phyloP scores from a whole-genome alignment of 2,113 vertebrate genomes.

The Tonatia bakeri region DNA sequence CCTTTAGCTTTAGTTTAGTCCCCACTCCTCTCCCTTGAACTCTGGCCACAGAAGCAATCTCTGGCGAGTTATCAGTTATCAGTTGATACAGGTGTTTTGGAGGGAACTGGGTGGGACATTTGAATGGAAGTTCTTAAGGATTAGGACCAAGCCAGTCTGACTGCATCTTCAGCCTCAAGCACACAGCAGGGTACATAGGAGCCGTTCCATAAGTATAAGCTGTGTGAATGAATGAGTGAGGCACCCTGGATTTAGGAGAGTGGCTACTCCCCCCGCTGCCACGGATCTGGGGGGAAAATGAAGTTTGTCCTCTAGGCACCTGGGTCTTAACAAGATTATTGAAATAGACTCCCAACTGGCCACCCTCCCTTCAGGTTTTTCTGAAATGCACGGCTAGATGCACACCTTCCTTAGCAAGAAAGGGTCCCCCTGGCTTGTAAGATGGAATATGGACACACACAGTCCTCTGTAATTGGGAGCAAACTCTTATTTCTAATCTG shows the following conservation, averaged over 20 bases:
- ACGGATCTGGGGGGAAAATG: not conserved
- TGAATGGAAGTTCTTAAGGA: not conserved
- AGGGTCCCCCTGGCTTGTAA: not conserved
- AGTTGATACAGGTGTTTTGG: not conserved
- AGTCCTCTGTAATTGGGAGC: not conserved
- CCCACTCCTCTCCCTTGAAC: slow-evolving; percentile 2
- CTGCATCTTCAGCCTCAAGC: not conserved
- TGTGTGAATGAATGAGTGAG: not conserved
- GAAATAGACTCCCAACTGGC: not conserved
- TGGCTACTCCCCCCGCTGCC: not conserved
- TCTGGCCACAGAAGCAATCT: not conserved
- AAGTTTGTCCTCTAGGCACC: not conserved
- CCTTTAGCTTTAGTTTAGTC: slow-evolving; percentile 38
- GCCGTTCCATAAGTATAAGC: not conserved
- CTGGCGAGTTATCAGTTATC: not conserved
- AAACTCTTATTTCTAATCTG: not conserved
- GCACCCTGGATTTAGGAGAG: not conserved
- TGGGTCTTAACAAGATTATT: not conserved
- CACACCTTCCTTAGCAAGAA: not conserved
- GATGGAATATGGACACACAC: not conserved
- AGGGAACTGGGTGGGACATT: not conserved
- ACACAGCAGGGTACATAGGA: fast-evolving
- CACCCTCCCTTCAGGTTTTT: not conserved
- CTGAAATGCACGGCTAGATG: not conserved
- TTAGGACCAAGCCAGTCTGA: not conserved